Percentiles rank a stretch among this genome's conserved stretches.
These are phyloP conservation scores for Porites lutea DNA, from an alignment of 64 coral and sea anemone genomes.

Conservation along the genomic window DNA sequence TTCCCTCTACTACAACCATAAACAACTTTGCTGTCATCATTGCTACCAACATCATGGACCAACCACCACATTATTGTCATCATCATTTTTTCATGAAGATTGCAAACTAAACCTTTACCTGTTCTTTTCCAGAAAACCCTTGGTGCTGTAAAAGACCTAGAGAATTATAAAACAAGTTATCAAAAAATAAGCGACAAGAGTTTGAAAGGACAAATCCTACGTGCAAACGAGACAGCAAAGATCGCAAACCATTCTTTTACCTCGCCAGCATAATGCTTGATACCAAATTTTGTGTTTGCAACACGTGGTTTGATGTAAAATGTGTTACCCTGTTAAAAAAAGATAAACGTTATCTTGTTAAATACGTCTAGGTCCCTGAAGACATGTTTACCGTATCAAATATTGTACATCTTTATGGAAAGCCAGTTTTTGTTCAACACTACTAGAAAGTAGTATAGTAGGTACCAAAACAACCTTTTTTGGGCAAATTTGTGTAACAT, in stretches of 20 bases:
- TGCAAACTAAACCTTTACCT: conserved; percentile 51
- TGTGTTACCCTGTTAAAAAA: conserved; percentile 63
- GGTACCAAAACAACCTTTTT: too few species aligned
- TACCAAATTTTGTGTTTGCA: conserved; percentile 96
- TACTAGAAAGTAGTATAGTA: too few species aligned
- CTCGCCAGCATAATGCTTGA: conserved; percentile 99
- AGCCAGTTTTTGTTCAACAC: too few species aligned
- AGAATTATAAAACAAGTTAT: background rate
- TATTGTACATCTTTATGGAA: too few species aligned
- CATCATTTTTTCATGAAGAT: background rate
- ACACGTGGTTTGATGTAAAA: conserved; percentile 99
- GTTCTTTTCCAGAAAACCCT: conserved; percentile 98
- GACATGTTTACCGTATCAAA: background rate
- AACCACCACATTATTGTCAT: background rate
- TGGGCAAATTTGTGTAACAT: too few species aligned
- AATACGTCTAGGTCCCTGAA: background rate
- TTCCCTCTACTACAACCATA: too few species aligned
- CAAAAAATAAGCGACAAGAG: background rate
- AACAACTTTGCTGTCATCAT: too few species aligned
- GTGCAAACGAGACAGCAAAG: background rate
- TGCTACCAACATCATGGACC: too few species aligned
- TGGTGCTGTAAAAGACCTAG: conserved; percentile 89
- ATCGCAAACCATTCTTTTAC: conserved; percentile 43
- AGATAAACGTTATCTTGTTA: background rate
- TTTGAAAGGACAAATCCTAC: background rate